A percentile compares a stretch with the other conserved stretches of the same genome.
These are phyloP conservation scores for Centruroides sculpturatus DNA, from an alignment of 1,140 invertebrate species.

Conservation along the genomic window DNA sequence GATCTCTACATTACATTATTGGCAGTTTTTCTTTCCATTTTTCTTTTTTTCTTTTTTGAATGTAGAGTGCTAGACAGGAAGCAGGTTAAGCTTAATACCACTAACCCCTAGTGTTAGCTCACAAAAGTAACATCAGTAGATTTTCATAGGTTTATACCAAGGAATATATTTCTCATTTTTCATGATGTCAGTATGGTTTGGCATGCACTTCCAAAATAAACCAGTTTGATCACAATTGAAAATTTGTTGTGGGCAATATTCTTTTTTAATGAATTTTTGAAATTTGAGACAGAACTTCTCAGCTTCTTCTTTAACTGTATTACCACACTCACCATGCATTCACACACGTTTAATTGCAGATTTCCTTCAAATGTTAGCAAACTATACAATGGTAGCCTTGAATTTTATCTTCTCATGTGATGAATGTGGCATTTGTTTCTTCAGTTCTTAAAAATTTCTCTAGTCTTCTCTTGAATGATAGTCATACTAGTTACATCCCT, in stretches of 20 bases:
- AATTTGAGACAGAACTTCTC: background rate
- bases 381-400: background rate
- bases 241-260: constrained; percentile 1
- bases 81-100: constrained; percentile 4
- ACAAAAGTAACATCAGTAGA: constrained; percentile 4
- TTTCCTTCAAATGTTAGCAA: background rate
- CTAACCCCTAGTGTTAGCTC: constrained; percentile 6
- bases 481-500: too few species aligned
- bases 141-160: constrained; percentile 2
- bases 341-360: background rate
- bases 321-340: constrained; percentile 1
- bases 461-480: too few species aligned
- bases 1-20: constrained; percentile 28
- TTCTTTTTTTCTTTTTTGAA: too few species aligned
- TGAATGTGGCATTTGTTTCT: too few species aligned
- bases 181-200: constrained; percentile 13
- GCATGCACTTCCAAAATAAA: constrained; percentile 19
- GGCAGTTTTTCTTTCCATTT: constrained; percentile 23
- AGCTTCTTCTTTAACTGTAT: constrained; percentile 31
- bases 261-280: background rate
- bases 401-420: background rate
- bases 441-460: too few species aligned
- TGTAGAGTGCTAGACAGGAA: constrained; percentile 7
- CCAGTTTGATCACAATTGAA: constrained; percentile 12
- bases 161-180: constrained; percentile 8